Percentiles rank a stretch among this genome's conserved stretches.
These are phyloP conservation scores for Atrina japonica DNA, from an alignment of 2,888 invertebrate genomes.

Conservation along the genomic window DNA sequence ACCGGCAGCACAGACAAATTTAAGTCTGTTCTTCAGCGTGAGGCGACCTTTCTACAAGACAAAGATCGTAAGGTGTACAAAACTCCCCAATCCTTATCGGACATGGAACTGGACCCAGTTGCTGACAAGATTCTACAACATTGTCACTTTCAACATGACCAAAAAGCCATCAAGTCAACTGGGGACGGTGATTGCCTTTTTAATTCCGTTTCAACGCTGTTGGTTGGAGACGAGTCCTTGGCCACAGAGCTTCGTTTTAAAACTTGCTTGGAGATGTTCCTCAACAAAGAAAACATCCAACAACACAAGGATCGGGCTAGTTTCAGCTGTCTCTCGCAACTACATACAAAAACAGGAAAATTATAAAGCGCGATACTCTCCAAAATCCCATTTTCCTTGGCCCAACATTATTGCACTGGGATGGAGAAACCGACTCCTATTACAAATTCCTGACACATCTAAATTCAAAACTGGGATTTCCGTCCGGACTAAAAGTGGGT, in stretches of 20 bases:
- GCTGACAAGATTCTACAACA: conserved; percentile 4
- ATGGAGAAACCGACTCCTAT: too few relatives aligned
- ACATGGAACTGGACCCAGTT: conserved; percentile 3
- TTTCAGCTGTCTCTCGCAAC: too few relatives aligned
- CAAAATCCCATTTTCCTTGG: too few relatives aligned
- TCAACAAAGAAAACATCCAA: background rate
- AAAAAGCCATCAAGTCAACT: background rate
- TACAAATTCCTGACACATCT: too few relatives aligned
- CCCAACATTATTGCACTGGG: too few relatives aligned
- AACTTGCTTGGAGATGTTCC: conserved; percentile 2
- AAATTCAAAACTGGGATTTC: too few relatives aligned
- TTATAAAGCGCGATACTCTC: too few relatives aligned
- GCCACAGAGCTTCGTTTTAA: background rate
- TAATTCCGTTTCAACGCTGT: background rate
- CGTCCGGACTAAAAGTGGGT: too few relatives aligned
- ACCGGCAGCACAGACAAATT: conserved; percentile 7
- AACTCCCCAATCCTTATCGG: conserved; percentile 4
- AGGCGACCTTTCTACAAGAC: conserved; percentile 4
- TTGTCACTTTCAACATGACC: background rate
- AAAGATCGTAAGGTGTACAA: background rate
- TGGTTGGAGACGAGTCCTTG: conserved; percentile 7
- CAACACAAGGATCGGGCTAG: too few relatives aligned
- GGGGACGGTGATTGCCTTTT: conserved; percentile 2
- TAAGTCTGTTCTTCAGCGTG: conserved; percentile 1
- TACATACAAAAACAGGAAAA: too few relatives aligned